phyloP scores from a whole-genome alignment of 2,797 vertebrate genomes.

The Ctenopoma multispine region DNA sequence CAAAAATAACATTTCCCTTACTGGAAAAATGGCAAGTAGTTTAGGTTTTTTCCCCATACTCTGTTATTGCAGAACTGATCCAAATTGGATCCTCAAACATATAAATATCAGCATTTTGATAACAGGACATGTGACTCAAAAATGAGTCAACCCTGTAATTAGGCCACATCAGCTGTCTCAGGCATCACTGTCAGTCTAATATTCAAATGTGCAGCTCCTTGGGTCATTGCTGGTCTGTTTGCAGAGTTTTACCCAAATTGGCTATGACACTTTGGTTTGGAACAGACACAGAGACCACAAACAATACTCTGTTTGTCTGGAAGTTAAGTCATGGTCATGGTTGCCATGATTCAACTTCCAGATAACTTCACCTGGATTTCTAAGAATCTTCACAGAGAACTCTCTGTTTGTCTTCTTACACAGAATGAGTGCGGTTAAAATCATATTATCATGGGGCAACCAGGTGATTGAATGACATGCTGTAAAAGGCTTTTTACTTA shows the following conservation, averaged over 20 bases:
- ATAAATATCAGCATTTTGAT: neutral
- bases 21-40: neutral
- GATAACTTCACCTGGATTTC: no score
- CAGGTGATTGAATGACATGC: no score
- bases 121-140: slow-evolving; percentile 1
- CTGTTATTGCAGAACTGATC: neutral
- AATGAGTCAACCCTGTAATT: neutral
- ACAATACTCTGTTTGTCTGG: neutral
- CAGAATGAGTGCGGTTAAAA: neutral
- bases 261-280: slow-evolving; percentile 11
- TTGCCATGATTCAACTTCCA: no score
- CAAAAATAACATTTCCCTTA: neutral
- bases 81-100: slow-evolving; percentile 1
- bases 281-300: slow-evolving; percentile 11
- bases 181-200: neutral
- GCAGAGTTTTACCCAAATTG: neutral
- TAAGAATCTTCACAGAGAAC: no score
- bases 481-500: no score
- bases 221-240: neutral
- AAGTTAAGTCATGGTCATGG: no score
- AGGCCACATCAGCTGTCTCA: neutral
- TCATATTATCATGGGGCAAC: neutral
- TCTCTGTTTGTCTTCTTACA: neutral
- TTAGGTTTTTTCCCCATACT: slow-evolving; percentile 4
- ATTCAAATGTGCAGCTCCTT: neutral